phyloP scores from a whole-genome alignment of 1,140 invertebrate species.

The Araneus ventricosus region DNA sequence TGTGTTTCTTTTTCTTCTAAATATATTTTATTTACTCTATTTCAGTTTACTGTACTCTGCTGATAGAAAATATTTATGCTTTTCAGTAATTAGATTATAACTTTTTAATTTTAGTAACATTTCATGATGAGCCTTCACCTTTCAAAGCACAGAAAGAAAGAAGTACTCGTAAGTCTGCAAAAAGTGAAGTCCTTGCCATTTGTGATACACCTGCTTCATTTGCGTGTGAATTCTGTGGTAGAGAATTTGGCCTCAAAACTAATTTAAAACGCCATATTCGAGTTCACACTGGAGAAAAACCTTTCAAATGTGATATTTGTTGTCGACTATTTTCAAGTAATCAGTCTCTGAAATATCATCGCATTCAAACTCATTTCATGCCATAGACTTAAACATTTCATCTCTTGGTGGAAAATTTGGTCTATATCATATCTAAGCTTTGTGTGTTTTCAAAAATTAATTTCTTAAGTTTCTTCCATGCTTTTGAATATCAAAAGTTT shows the following conservation, averaged over 20 bases:
- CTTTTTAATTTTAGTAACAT: neutral
- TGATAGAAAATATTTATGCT: neutral
- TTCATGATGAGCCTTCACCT: neutral
- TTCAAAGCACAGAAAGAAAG: neutral
- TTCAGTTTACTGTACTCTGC: neutral
- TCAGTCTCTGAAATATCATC: constrained; percentile 5
- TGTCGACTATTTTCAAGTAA: neutral
- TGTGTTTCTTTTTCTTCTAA: too few species aligned
- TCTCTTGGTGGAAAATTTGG: too few species aligned
- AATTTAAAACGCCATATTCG: neutral
- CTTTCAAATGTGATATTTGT: constrained; percentile 47
- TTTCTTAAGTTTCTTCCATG: too few species aligned
- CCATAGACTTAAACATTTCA: too few species aligned
- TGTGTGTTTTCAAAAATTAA: too few species aligned
- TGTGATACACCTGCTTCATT: neutral
- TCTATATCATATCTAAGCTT: too few species aligned
- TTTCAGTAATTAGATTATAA: neutral
- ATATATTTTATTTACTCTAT: too few species aligned
- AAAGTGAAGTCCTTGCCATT: neutral
- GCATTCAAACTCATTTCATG: neutral
- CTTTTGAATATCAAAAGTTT: too few species aligned
- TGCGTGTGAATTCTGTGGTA: constrained; percentile 6
- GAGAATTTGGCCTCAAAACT: neutral
- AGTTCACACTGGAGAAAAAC: constrained; percentile 56
- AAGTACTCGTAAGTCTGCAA: neutral